Conservation (phyloP, 2,113 vertebrate species). For the Nipponia nippon region DNA sequence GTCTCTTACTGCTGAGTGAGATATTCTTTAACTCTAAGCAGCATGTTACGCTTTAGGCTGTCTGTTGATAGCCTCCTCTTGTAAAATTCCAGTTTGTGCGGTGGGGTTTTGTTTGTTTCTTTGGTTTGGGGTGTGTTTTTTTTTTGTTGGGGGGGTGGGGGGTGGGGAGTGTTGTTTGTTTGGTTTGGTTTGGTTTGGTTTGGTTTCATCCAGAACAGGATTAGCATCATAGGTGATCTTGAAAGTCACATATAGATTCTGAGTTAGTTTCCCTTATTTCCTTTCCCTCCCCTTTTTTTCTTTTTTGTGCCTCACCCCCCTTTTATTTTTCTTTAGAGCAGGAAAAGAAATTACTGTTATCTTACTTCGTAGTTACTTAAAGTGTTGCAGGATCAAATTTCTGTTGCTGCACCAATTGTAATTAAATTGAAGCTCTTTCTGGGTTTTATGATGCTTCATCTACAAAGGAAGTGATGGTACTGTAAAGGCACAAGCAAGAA, state of each 20-base stretch:
- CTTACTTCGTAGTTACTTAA: not conserved
- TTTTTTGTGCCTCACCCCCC: rapidly evolving
- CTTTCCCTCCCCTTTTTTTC: not conserved
- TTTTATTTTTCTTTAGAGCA: not conserved
- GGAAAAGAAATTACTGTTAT: not conserved
- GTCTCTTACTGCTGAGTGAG: not conserved
- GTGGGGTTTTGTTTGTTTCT: not conserved
- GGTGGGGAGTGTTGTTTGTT: not conserved
- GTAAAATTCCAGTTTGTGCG: not conserved
- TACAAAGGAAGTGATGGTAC: not conserved
- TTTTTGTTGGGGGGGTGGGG: no score
- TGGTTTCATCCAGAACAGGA: not conserved
- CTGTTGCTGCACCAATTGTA: not conserved
- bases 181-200: not conserved
- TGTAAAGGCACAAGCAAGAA: not conserved
- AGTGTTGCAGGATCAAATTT: not conserved
- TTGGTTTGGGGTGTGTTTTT: not conserved
- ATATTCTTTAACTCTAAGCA: not conserved
- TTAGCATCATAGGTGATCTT: not conserved
- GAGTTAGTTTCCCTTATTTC: not conserved
- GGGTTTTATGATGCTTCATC: not conserved
- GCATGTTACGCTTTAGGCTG: not conserved
- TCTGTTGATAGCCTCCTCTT: not conserved
- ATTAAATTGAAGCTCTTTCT: not conserved
- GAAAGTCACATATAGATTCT: not conserved